Percentiles rank a stretch among this genome's conserved stretches.
Conservation (phyloP, 2,797 vertebrate species). For the Xenops minutus region DNA sequence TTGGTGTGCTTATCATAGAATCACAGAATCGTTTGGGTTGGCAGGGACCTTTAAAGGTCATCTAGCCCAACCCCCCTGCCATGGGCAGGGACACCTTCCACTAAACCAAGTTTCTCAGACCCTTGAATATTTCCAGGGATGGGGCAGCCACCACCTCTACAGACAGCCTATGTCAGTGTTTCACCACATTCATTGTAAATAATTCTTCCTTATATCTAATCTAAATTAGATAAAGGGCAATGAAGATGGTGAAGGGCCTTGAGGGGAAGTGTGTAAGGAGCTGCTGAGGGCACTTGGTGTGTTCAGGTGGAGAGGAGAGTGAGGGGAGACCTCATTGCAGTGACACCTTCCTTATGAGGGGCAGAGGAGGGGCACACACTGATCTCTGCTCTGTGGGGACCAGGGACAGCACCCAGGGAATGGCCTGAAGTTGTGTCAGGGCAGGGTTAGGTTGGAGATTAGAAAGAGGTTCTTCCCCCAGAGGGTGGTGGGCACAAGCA, state of each 20-base stretch:
- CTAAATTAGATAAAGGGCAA: background rate
- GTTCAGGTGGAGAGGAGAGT: background rate
- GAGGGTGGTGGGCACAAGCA: background rate
- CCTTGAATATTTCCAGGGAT: background rate
- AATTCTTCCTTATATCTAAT: background rate
- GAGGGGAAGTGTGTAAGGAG: background rate
- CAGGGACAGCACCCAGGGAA: background rate
- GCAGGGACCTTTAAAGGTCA: background rate
- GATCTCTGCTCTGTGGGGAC: background rate
- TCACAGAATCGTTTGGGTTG: background rate
- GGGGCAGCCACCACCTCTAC: background rate
- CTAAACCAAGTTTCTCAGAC: background rate
- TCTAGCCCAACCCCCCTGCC: fast-evolving
- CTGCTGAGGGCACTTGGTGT: background rate
- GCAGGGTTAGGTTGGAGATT: background rate
- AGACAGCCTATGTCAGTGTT: background rate
- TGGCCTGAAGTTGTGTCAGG: background rate
- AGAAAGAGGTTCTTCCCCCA: background rate
- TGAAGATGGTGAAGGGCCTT: background rate
- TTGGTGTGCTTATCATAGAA: background rate
- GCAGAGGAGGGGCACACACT: background rate
- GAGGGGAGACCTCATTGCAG: background rate
- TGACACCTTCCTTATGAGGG: background rate
- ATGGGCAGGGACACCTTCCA: background rate
- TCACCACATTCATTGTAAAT: background rate